Base-by-base conservation (phyloP, 2,113 vertebrate genomes). In the Paramormyrops kingsleyae region DNA sequence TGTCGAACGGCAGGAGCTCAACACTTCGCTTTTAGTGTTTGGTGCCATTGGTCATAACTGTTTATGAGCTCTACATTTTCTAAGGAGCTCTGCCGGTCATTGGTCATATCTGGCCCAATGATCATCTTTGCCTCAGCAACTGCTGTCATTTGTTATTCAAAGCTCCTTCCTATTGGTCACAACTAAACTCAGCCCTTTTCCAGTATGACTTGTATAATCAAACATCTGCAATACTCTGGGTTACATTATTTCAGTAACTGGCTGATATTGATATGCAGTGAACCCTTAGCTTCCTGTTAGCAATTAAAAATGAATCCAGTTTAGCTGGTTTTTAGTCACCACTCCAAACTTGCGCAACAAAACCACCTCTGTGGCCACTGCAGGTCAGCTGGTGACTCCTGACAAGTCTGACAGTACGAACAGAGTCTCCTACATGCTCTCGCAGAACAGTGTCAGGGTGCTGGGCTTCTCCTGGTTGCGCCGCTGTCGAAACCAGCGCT, bases 381-480 rank as follows among this genome's bases (percentile, higher is more conserved):
- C 13, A 47, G 35, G 74, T 7, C 74, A 42, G 15, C 74, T 42
- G 1, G 13, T 7, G 44, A 49, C 17, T 49, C 42, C 83, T 85
- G 21, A 85, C 19, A 85, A 21, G 10, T 8, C 5, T 87, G 85
- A 50, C 46, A 19, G 6, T 10, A 53, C 2, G 12, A 8, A 5
- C 1, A 17, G 17, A 9, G 10, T 50, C 49, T 90, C 97, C 93
- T 96, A 99, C 98, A 98, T 97, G 98, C 98, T 99, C 91, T 99
- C 97, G 91, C 97, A 98, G 95, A 99, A 99, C 91, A 95, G 97
- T 0, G 92, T 97, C 93, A 98, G 96, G 10, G 92, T 95, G 91
- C 97, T 97, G 83, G 98, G 97, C 80, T 97, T 97, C 93, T 99
- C 98, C 92, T 99, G 98, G 94, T 98, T 98, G 89, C 98, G 96